Evolutionary conservation across 1,140 invertebrate genomes (phyloP), one percentile per base, ranked within the genome.

Genomic region (Brachionus koreanus): DNA sequence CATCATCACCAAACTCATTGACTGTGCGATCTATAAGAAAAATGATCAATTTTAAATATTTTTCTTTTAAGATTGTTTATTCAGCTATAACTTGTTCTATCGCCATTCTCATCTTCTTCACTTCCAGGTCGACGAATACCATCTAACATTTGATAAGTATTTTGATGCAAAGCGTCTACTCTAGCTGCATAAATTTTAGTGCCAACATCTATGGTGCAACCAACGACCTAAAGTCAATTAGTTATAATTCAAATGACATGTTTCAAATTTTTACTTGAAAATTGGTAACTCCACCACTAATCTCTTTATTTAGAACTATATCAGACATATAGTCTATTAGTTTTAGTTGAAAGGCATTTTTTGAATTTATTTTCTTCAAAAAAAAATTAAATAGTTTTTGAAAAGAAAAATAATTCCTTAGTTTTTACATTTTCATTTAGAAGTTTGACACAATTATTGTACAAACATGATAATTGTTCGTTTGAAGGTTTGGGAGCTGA

Each of bases 271-370:
- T 29, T 25, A 79, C 76, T 61, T 79, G 76, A 43, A 79, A 79
- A 61, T 79, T 79, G 19, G 76, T 57, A 10, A 13, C 61, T 37
- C 76, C 76, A 6, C 76, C 76, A 42, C 33, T 43, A 2, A 79
- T 79, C 29, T 79, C 76, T 29, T 79, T 79, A 12, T 65, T 79
- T 2, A 65, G 6, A 19, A 79, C 76, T 25, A 79, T 79, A 43
- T 79, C 76, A 6, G 76, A 57, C 76, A 79, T 79, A 13, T 79
- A 79, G 35, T 79, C 76, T 9, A 79, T 79, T 5, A 79, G 23
- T 63, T 79, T 79, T 5, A 79, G 76, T 6, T 79, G 76, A 65
- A 79, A 79, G 1, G 76, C 76, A 61, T 79, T 79, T 79, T 79
- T 79, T 12, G 39, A 25, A 65, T 79, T 79, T n/a, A 79, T 79